Conservation (phyloP, 2,888 invertebrate species). For the Sarcophaga caerulescens region DNA sequence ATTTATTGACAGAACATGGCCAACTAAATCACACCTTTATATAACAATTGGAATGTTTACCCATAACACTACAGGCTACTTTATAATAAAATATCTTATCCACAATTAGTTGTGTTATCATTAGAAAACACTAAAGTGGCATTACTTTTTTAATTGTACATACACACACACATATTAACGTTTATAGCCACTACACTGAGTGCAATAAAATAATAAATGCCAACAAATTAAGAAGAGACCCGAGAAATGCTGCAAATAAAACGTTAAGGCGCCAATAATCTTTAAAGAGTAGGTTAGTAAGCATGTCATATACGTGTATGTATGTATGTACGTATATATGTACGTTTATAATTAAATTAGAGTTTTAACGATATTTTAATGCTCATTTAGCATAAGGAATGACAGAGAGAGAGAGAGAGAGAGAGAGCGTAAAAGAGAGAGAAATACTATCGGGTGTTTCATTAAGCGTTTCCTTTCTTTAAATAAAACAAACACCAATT, state of each 20-base stretch:
- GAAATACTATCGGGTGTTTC: too few species aligned
- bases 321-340: neutral
- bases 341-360: neutral
- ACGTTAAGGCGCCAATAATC: conserved; percentile 58
- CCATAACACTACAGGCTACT: too few species aligned
- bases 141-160: neutral
- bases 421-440: neutral
- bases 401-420: neutral
- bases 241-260: conserved; percentile 39
- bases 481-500: too few species aligned
- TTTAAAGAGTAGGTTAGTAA: conserved; percentile 55
- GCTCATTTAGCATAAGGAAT: neutral
- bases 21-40: too few species aligned
- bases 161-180: neutral
- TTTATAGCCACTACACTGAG: neutral
- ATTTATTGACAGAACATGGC: too few species aligned
- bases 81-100: too few species aligned
- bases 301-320: neutral
- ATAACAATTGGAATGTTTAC: too few species aligned
- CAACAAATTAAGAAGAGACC: conserved; percentile 15
- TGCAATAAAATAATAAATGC: conserved; percentile 44
- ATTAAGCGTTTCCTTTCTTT: too few species aligned
- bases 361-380: too few species aligned
- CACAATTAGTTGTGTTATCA: too few species aligned
- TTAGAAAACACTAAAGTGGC: neutral